Evolutionary conservation across 2,797 vertebrate species (phyloP).

Genomic region (Acridotheres tristis): DNA sequence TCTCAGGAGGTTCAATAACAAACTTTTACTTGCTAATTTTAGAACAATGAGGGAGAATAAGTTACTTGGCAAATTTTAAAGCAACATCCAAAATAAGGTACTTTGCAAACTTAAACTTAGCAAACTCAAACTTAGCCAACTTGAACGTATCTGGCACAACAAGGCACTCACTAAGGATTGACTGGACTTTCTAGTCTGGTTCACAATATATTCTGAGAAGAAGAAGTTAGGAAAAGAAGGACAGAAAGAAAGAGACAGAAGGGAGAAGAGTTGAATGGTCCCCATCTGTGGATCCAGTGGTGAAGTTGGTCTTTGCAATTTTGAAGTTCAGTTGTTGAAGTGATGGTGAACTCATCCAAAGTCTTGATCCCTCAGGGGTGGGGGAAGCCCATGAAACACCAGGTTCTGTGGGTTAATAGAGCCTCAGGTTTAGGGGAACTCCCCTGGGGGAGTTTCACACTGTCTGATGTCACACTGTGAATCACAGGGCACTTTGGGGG

Average conservation of each 20-base stretch:
- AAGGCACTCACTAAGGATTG: background rate
- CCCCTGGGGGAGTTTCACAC: too few relatives aligned
- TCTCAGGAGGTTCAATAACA: background rate
- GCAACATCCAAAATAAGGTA: background rate
- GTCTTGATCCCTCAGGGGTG: rapidly evolving
- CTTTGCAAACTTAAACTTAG: background rate
- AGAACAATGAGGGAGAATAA: background rate
- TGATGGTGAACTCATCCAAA: background rate
- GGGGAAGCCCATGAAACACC: background rate
- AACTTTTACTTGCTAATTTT: background rate
- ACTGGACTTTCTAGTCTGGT: background rate
- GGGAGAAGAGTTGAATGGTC: too few relatives aligned
- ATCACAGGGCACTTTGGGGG: background rate
- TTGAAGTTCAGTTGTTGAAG: background rate
- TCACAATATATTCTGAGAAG: background rate
- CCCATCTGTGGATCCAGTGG: background rate
- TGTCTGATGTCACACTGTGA: background rate
- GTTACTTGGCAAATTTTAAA: background rate
- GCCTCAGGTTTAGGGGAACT: background rate
- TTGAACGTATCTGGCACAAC: rapidly evolving
- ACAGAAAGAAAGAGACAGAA: background rate
- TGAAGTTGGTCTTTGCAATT: background rate
- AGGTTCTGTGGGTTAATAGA: background rate
- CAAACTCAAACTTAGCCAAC: background rate
- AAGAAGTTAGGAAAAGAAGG: background rate